Evolutionary conservation across 2,113 vertebrate genomes (phyloP), one percentile per base, ranked within the genome.

Genomic region (Isurus oxyrinchus): DNA sequence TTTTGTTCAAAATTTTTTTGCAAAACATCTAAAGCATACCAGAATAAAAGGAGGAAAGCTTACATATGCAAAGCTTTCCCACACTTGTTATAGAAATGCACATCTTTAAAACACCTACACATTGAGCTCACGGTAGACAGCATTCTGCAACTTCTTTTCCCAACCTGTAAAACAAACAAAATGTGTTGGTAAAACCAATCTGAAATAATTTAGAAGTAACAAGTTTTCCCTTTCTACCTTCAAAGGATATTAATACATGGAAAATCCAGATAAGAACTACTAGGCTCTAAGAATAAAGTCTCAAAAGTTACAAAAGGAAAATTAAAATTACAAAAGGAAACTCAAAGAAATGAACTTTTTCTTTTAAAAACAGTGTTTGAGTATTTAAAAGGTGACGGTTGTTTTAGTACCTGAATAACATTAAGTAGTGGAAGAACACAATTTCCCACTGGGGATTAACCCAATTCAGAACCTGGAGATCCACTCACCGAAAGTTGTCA

Each of bases 101-200:
- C 25, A 55, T 55, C 8, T 72, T 35, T 95, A 31, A 55, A 98
- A 84, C 97, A 98, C 99, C 99, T 97, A 99, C 99, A 99, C 97
- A 0, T 97, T 99, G 96, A 99, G 98, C 96, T 99, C 99, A 97
- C 98, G 99, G 97, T 99, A 99, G 96, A 99, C 99, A 91, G 99
- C 99, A 98, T 99, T 99, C 98, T 99, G 99, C 96, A 99, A 98
- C 97, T 99, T 99, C 97, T 98, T 99, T 97, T 99, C 99, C 99
- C 99, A 99, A 96, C 99, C 99, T 99, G 97, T 97, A 97, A 97
- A 96, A 76, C 23, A 95, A 95, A 27, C 23, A 95, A 72, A 76
- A 16, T 6, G 13, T 69, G 10, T 31, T 53, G 66, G 25, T 95
- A 69, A 72, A 72, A 31, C 13, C 25, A 49, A 49, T 67, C 19